Base-by-base conservation (phyloP, 2,113 vertebrate genomes). In the Thalassarche chlororhynchos region DNA sequence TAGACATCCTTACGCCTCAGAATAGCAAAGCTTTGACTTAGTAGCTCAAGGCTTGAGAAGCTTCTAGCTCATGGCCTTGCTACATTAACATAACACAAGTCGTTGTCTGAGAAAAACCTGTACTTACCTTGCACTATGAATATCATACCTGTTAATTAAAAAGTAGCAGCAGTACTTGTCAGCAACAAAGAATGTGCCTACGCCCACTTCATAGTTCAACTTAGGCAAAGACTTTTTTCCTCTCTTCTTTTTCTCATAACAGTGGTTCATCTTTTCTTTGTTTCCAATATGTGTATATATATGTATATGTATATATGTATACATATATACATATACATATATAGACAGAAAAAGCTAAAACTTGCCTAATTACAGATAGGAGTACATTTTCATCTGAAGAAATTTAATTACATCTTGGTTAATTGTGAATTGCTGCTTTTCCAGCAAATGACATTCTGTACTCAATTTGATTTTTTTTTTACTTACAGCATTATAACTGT, bases 121-220 rank as follows among this genome's bases (percentile, higher is more conserved):
- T 72, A 32, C 17, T 72, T 81, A 32, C 2, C n/a, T 80, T 3
- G 0, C 7, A 3, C 20, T 55, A 7, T 71, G 34, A 92, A 44
- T 62, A 51, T 17, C 25, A 31, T 38, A 42, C 11, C 23, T 82
- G 42, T n/a, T 77, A 83, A 83, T 46, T 71, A 78, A 78, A 74
- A 68, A 62, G 6, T 9, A 76, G 31, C 21, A 88, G 54, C 28
- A 61, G n/a, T n/a, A 77, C 9, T 8, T 32, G 13, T 38, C 29
- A 47, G 18, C n/a, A 76, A 46, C 44, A 86, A 79, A 69, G 17
- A 78, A 62, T 14, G 6, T 76, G 16, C 32, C 21, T 5, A 60
- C 0, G 0, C 13, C 21, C 0, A 4, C 17, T 38, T 81, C 40
- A 29, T 42, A 31, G 55, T 74, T 79, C 44, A 44, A 9, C 26